Evolutionary conservation across 2,888 invertebrate species (phyloP), one percentile per base, ranked within the genome.

Genomic region (Tachina lurida): DNA sequence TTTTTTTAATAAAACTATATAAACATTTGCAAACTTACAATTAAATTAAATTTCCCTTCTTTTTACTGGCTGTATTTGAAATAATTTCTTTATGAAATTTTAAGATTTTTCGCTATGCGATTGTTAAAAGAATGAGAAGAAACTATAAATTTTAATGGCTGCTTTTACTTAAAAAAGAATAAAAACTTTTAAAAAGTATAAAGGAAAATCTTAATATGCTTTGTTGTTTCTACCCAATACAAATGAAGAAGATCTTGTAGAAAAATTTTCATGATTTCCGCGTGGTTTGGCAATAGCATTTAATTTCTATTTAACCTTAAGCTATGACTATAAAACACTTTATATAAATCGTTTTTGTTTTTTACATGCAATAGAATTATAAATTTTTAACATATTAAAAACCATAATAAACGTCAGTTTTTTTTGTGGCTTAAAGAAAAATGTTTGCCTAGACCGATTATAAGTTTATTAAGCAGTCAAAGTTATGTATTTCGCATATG

Each of bases 261-360:
- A 31, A 62, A 65, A 41, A 17, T 83, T 19, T 77, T 77, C 62
- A 70, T 87, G 83, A 85, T 87, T 87, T 87, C 87, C 87, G 87
- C 87, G 86, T 86, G 86, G 83, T 60, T 83, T 71, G 56, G 79
- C 76, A 62, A 83, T 15, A 73, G 63, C 71, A 82, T 87, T 87
- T 84, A 77, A 87, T 84, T 86, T 76, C 68, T 87, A 79, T 87
- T 87, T 87, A 87, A 87, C 87, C 87, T 79, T 68, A 79, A 84
- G 87, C 87, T 65, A 86, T 39, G 70, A 82, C 49, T 68, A 84
- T 78, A 73, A 70, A 76, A 75, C 43, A 54, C 67, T 60, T 65
- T 77, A 45, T 60, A 70, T 67, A 49, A 31, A 47, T 47, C 13
- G 45, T 45, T 58, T 41, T 49, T 22, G 45, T 63, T 39, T 68